Base-by-base conservation (phyloP, 2,888 invertebrate species). In the Cheilosia pagana region DNA sequence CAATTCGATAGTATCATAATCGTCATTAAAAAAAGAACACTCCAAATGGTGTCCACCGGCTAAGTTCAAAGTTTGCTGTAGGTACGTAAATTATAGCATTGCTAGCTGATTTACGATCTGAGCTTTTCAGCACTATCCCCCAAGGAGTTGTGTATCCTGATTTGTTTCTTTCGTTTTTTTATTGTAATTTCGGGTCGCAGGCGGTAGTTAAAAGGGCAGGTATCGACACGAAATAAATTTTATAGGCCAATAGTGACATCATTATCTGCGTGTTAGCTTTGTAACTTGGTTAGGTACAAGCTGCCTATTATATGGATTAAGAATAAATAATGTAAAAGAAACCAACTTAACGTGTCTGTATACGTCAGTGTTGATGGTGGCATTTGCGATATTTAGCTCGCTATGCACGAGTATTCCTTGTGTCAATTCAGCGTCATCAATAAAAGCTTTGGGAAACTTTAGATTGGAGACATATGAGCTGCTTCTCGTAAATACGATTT, bases 241-340 rank as follows among this genome's bases (percentile, higher is more conserved):
- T 52, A 62, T 45, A 71, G 45, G 25, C 39, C 23, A 74, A 63
- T 25, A 25, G 39, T 74, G 74, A 74, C 63, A 63, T 74, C 74
- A 65, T 74, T 65, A 50, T 57, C 63, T 12, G 28, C 53, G 48
- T 45, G 55, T 55, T 48, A 50, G 48, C 45, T 55, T 57, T 55
- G 55, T 55, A 45, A 35, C 1, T 23, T 23, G 3, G 25, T 45
- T 0, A 12, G 45, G 39, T 57, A 59, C 35, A 71, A 25, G 52
- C 50, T 28, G 12, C 57, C 19, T 19, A 52, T 10, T 12, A 35
- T 12, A 35, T 35, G 35, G 12, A 4, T 35, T 35, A 12, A 3
- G 8, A 12, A 62, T 31, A 52, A 62, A 52, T 53, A 71, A 60
- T 16, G 3, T 8, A 16, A 10, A 6, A 19, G 52, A 41, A 52